Conservation (phyloP, 2,888 invertebrate species). For the Ametastegia equiseti region DNA sequence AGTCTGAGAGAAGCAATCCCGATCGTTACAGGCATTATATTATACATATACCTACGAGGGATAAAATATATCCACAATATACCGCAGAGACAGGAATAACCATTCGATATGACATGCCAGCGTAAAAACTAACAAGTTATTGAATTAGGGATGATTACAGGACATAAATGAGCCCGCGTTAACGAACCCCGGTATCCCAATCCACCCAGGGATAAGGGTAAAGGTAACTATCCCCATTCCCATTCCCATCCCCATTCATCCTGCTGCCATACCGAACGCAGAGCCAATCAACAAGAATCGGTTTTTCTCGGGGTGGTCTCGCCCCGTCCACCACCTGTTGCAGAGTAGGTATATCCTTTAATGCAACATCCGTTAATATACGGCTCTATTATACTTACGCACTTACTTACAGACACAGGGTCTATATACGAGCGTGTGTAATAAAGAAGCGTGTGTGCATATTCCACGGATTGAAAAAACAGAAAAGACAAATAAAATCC, state of each 20-base stretch:
- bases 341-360: constrained; percentile 7
- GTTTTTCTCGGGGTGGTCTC: constrained; percentile 49
- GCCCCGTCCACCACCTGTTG: constrained; percentile 51
- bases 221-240: not conserved
- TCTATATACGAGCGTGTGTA: not conserved
- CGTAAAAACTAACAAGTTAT: constrained; percentile 45
- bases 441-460: not conserved
- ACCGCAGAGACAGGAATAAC: not conserved
- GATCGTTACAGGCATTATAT: not conserved
- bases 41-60: not conserved
- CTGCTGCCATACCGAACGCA: not conserved
- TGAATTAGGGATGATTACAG: constrained; percentile 48
- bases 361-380: constrained; percentile 10
- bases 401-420: not conserved
- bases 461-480: no score
- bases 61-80: not conserved
- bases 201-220: no score
- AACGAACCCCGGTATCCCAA: constrained; percentile 21
- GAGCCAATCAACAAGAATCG: constrained; percentile 48
- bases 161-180: constrained; percentile 26
- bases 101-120: constrained; percentile 18
- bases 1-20: not conserved
- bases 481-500: no score
- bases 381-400: not conserved
- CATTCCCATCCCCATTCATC: not conserved